Percentiles rank a stretch among this genome's conserved stretches.
These are phyloP conservation scores for Eupeodes corollae DNA, from an alignment of 1,140 invertebrate species.

Conservation along the genomic window DNA sequence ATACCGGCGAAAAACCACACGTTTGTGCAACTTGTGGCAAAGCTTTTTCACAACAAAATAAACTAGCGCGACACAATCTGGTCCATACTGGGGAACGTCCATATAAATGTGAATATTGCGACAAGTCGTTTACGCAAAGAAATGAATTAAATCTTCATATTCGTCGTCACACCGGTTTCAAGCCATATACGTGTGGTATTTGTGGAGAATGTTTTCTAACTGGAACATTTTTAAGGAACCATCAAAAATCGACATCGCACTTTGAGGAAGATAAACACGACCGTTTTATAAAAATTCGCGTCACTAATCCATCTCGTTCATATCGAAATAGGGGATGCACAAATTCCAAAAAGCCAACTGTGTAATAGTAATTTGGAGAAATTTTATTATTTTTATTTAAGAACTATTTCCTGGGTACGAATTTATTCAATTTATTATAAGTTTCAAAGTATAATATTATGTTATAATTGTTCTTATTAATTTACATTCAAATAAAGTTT, in stretches of 20 bases:
- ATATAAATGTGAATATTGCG: conserved; percentile 51
- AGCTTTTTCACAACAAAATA: conserved; percentile 20
- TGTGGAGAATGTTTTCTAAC: not conserved
- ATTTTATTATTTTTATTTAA: too few relatives aligned
- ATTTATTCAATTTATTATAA: too few relatives aligned
- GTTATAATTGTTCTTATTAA: too few relatives aligned
- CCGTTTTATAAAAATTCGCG: too few relatives aligned
- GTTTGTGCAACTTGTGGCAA: conserved; percentile 45
- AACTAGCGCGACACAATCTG: conserved; percentile 47
- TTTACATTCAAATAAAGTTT: too few relatives aligned
- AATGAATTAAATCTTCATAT: conserved; percentile 37
- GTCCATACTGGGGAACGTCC: conserved; percentile 51
- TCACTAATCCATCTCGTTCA: too few relatives aligned
- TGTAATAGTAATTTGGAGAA: too few relatives aligned
- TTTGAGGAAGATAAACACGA: too few relatives aligned
- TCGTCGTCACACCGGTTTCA: conserved; percentile 46
- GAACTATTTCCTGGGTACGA: too few relatives aligned
- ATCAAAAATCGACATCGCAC: not conserved
- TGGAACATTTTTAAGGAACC: not conserved
- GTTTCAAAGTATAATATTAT: too few relatives aligned
- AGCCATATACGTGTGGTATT: conserved; percentile 33
- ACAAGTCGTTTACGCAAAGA: conserved; percentile 43
- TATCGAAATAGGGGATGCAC: too few relatives aligned
- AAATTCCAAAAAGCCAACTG: too few relatives aligned
- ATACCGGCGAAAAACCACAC: conserved; percentile 51